Conservation (phyloP, 37 sponge, comb jelly and placozoan species). For the Halisarca cf. caerulea region DNA sequence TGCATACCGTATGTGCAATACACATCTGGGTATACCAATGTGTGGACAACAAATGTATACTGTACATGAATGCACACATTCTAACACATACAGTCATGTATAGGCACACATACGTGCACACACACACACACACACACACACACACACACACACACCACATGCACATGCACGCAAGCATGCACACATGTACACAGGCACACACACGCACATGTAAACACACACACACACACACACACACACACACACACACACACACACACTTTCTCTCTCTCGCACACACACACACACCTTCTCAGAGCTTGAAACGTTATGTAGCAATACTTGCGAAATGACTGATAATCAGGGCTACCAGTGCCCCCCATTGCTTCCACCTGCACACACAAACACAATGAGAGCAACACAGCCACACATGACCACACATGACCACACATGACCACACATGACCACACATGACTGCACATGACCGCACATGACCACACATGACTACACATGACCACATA, state of each 20-base stretch:
- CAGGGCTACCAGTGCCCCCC: conserved; percentile 80
- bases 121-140: neutral
- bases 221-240: neutral
- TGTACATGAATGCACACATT: neutral
- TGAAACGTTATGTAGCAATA: conserved; percentile 98
- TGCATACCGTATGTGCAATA: neutral
- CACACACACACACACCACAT: conserved; percentile 4
- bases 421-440: no score
- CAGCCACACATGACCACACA: no score
- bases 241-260: conserved; percentile 13
- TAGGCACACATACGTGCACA: neutral
- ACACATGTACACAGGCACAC: neutral
- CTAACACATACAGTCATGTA: neutral
- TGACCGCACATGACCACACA: no score
- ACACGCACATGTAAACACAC: neutral
- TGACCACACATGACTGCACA: no score
- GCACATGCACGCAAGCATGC: neutral
- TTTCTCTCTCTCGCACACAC: neutral
- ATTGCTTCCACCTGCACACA: conserved; percentile 57
- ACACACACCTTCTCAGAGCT: conserved; percentile 72
- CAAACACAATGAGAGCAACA: no score
- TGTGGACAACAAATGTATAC: neutral
- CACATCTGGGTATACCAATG: neutral
- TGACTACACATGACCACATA: no score
- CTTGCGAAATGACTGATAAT: conserved; percentile 91